These are phyloP conservation scores for Cheilosia impressa DNA, from an alignment of 2,888 invertebrate genomes.

Conservation along the genomic window DNA sequence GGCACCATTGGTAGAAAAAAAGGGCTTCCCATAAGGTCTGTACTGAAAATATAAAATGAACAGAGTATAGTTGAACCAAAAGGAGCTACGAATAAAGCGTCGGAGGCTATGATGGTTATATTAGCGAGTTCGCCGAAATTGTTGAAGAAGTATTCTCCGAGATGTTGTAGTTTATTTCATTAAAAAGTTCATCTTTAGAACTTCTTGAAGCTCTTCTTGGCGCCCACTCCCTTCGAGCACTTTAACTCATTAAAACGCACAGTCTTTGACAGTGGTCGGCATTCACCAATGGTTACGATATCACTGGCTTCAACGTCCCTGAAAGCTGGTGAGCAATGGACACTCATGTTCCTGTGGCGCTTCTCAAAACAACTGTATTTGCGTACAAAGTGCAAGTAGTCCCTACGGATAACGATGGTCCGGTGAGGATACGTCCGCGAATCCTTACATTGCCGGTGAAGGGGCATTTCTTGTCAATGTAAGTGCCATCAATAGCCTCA, in stretches of 20 bases:
- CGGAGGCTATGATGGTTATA: no score
- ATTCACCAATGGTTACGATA: constrained; percentile 99
- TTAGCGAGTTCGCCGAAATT: no score
- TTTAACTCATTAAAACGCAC: constrained; percentile 99
- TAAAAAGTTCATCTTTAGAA: constrained; percentile 86
- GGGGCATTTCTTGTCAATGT: constrained; percentile 99
- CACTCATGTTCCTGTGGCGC: constrained; percentile 99
- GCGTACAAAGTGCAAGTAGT: constrained; percentile 98
- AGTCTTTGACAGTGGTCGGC: constrained; percentile 98
- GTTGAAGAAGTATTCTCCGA: no score
- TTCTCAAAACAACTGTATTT: constrained; percentile 99
- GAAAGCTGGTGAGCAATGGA: constrained; percentile 98
- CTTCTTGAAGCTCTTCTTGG: constrained; percentile 98
- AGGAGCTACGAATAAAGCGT: no score
- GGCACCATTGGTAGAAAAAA: no score
- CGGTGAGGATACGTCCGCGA: constrained; percentile 97
- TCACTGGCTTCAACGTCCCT: constrained; percentile 98
- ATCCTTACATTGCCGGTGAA: constrained; percentile 99
- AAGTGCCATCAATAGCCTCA: constrained; percentile 98
- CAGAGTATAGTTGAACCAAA: no score
- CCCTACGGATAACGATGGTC: constrained; percentile 98
- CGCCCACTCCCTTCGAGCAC: constrained; percentile 96
- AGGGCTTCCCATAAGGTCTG: no score
- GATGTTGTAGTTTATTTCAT: constrained; percentile 41
- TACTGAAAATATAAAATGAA: no score